Conservation (phyloP, 2,888 invertebrate genomes). For the Quadriops clusia region DNA sequence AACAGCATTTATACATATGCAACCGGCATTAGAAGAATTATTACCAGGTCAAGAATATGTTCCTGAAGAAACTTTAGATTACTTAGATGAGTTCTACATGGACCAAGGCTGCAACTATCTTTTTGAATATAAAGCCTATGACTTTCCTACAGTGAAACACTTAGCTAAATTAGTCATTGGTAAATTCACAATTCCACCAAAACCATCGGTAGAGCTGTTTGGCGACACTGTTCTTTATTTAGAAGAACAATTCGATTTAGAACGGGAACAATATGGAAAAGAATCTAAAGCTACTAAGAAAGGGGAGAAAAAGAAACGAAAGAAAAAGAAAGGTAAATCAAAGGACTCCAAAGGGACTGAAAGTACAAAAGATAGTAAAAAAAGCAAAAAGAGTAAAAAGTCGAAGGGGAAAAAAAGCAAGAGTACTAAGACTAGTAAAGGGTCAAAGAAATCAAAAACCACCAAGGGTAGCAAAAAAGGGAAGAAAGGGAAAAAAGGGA, state of each 20-base stretch:
- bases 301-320: constrained; percentile 15
- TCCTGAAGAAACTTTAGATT: constrained; percentile 36
- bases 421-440: constrained; percentile 10
- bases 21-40: constrained; percentile 32
- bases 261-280: constrained; percentile 8
- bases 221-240: constrained; percentile 27
- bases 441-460: constrained; percentile 10
- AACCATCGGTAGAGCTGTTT: constrained; percentile 34
- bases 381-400: constrained; percentile 15
- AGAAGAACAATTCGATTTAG: constrained; percentile 15
- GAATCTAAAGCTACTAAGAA: constrained; percentile 13
- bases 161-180: constrained; percentile 35
- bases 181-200: constrained; percentile 29
- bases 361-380: constrained; percentile 11
- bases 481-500: constrained; percentile 10
- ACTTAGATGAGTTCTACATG: constrained; percentile 48
- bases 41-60: constrained; percentile 6
- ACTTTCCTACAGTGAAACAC: constrained; percentile 41
- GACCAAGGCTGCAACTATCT: constrained; percentile 46
- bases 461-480: constrained; percentile 14
- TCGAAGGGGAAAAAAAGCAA: constrained; percentile 13
- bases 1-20: constrained; percentile 44
- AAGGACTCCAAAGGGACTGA: constrained; percentile 10
- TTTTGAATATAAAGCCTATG: constrained; percentile 45
- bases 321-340: constrained; percentile 11